Evolutionary conservation across 2,888 invertebrate species (phyloP).

Genomic region (Cephus pygmeus): DNA sequence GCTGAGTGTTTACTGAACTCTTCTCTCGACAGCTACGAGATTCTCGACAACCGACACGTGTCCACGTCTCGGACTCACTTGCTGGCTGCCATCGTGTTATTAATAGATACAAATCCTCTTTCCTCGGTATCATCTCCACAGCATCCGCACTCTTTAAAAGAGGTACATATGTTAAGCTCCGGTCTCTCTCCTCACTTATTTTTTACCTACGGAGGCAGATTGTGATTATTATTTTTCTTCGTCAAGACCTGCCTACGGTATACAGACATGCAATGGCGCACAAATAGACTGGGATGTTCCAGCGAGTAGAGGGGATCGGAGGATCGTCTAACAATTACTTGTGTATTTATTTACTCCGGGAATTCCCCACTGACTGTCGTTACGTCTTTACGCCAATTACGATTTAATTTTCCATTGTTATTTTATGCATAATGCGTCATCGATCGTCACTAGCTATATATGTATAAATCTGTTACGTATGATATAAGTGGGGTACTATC

Average conservation of each 20-base stretch:
- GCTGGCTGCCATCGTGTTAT: background rate
- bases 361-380: background rate
- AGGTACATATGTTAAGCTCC: background rate
- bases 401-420: background rate
- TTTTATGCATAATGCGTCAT: background rate
- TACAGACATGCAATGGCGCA: background rate
- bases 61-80: background rate
- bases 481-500: background rate
- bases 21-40: background rate
- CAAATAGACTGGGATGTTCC: background rate
- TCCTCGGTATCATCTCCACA: background rate
- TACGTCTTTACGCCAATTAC: background rate
- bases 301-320: background rate
- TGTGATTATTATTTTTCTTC: background rate
- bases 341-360: background rate
- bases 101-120: background rate
- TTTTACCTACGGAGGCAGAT: background rate
- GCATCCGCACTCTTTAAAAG: background rate
- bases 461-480: background rate
- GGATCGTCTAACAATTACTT: background rate
- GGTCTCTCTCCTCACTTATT: background rate
- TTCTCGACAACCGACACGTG: background rate
- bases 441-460: background rate
- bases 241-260: background rate
- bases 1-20: background rate